phyloP scores from a whole-genome alignment of 2,113 vertebrate species.

The Myrmophylax atrothorax region DNA sequence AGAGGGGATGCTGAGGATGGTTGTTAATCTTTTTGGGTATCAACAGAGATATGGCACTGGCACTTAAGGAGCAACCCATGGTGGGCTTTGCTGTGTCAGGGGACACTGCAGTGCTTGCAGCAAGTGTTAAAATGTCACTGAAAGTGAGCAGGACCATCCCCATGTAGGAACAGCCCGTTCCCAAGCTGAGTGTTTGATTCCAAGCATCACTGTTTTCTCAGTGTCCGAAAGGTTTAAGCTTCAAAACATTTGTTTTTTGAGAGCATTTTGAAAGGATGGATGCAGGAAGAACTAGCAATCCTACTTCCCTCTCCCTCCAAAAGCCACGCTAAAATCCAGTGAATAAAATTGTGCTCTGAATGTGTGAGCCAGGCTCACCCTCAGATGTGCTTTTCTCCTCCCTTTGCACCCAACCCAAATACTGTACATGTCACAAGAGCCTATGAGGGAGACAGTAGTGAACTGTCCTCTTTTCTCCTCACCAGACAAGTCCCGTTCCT shows the following conservation, averaged over 20 bases:
- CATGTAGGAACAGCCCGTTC: rapidly evolving
- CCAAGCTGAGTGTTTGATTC: not conserved
- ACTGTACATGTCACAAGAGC: not conserved
- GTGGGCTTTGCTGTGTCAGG: not conserved
- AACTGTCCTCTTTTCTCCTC: not conserved
- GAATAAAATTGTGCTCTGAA: not conserved
- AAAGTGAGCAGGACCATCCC: not conserved
- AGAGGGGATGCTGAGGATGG: not conserved
- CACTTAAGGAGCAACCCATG: rapidly evolving
- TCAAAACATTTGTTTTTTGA: not conserved
- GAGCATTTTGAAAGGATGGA: not conserved
- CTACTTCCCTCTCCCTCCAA: not conserved
- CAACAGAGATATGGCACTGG: not conserved
- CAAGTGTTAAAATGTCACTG: not conserved
- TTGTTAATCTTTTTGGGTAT: not conserved
- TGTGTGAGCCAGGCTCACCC: not conserved
- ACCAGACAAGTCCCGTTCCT: not conserved
- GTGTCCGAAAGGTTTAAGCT: not conserved
- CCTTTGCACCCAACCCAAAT: not conserved
- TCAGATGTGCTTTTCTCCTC: not conserved
- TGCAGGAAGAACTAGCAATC: not conserved
- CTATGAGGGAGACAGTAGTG: rapidly evolving
- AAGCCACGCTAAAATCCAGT: not conserved
- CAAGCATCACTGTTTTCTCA: not conserved
- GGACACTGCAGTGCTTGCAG: not conserved